Base-by-base conservation (phyloP, 2,888 invertebrate genomes). In the Drosophila birchii region DNA sequence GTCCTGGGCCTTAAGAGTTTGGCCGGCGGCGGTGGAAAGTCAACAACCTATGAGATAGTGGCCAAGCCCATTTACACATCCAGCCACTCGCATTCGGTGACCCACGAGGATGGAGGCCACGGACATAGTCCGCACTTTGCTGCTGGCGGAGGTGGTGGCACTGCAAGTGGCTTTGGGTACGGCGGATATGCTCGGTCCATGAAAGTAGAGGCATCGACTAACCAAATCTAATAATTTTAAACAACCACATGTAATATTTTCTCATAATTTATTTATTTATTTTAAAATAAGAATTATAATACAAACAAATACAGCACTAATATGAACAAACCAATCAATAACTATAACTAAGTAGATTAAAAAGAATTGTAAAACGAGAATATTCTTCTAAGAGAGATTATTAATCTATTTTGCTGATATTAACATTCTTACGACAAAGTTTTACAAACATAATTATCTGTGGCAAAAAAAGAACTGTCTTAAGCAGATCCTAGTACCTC, bases 41-140 rank as follows among this genome's bases (percentile, higher is more conserved):
- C 95, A 12, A 96, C 96, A 11, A 96, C 96, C 0, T 97, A 97
- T 89, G 97, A 97, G 92, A 96, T 97, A 72, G 95, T 97, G 9
- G 95, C 96, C 45, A 97, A 97, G 81, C 97, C 97, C 0, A 93
- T 97, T 0, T 96, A 96, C 90, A 94, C 95, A 1, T 95, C 95
- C 32, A 93, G 94, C 6, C 94, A 95, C 66, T 93, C 94, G 0
- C 95, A 95, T 60, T 94, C 94, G 0, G 93, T 94, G 0, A 94
- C 93, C 6, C 94, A 94, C 80, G 94, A 95, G 72, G 94, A 95
- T 61, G 93, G 60, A 18, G 60, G 93, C 0, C 94, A 94, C 56
- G 86, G 78, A 4, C 94, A 93, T 0, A 80, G 75, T 12, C 70
- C 79, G 9, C 88, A 88, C 63, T 83, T 75, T 60, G 75, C 73